Percentiles rank a stretch among this genome's conserved stretches.
phyloP scores from a whole-genome alignment of 1,140 invertebrate species.

The Triops cancriformis region DNA sequence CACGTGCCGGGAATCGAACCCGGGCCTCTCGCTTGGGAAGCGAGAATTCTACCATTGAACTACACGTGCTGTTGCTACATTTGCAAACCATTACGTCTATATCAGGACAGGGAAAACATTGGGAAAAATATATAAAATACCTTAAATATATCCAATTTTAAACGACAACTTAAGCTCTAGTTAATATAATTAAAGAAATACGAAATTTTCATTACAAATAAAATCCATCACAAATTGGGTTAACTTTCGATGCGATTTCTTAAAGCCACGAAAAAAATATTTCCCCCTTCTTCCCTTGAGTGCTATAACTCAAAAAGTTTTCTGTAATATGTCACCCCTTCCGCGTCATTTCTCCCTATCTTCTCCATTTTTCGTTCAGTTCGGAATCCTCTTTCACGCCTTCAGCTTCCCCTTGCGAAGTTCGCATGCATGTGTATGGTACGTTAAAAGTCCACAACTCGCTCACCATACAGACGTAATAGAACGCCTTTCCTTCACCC shows the following conservation, averaged over 20 bases:
- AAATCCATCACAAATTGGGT: too few species aligned
- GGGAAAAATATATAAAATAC: not conserved
- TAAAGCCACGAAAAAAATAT: not conserved
- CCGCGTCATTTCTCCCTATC: not conserved
- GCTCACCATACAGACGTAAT: not conserved
- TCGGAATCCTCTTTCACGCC: slow-evolving; percentile 4
- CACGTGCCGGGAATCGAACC: slow-evolving; percentile 8
- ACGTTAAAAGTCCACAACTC: slow-evolving; percentile 5
- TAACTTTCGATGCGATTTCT: too few species aligned
- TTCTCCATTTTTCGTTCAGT: not conserved
- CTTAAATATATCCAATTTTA: too few species aligned
- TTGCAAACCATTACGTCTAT: not conserved
- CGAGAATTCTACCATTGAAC: slow-evolving; percentile 10
- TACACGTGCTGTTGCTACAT: not conserved
- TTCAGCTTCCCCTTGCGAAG: not conserved
- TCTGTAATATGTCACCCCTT: slow-evolving; percentile 10
- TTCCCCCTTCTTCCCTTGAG: not conserved
- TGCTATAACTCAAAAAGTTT: not conserved
- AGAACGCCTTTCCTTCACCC: slow-evolving; percentile 9
- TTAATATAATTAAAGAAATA: too few species aligned
- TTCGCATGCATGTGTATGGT: not conserved
- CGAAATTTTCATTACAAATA: too few species aligned
- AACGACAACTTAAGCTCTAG: too few species aligned
- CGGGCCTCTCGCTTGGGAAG: slow-evolving; percentile 11
- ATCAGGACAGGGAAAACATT: not conserved